phyloP scores from a whole-genome alignment of 2,113 vertebrate species.

The Pan paniscus region DNA sequence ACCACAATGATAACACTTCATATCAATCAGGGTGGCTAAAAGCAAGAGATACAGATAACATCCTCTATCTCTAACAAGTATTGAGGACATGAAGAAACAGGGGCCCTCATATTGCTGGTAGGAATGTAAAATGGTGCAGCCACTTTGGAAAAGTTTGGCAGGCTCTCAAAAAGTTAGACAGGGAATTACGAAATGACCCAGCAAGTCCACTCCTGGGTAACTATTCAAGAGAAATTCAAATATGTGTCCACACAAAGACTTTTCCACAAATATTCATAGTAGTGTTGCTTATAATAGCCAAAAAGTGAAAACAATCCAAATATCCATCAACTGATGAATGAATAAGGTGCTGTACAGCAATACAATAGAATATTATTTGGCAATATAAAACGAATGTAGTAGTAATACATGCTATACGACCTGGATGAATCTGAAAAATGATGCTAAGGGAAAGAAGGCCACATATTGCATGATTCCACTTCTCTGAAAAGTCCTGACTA shows the following conservation, averaged over 20 bases:
- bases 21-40: no score
- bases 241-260: background rate
- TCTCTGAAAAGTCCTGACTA: background rate
- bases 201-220: background rate
- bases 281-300: background rate
- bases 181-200: background rate
- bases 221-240: background rate
- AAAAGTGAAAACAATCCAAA: background rate
- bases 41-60: background rate
- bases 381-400: background rate
- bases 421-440: background rate
- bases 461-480: background rate
- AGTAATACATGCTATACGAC: background rate
- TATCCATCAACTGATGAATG: background rate
- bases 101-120: background rate
- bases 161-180: constrained; percentile 3
- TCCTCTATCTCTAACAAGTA: background rate
- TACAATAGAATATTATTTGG: background rate
- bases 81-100: background rate
- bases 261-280: background rate
- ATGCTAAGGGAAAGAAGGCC: background rate
- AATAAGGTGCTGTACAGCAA: background rate
- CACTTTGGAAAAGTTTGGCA: background rate
- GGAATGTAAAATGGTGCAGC: background rate
- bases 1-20: background rate